Percentiles rank a stretch among this genome's conserved stretches.
Evolutionary conservation across 2,888 invertebrate genomes (phyloP).

Genomic region (Auanema sp.): DNA sequence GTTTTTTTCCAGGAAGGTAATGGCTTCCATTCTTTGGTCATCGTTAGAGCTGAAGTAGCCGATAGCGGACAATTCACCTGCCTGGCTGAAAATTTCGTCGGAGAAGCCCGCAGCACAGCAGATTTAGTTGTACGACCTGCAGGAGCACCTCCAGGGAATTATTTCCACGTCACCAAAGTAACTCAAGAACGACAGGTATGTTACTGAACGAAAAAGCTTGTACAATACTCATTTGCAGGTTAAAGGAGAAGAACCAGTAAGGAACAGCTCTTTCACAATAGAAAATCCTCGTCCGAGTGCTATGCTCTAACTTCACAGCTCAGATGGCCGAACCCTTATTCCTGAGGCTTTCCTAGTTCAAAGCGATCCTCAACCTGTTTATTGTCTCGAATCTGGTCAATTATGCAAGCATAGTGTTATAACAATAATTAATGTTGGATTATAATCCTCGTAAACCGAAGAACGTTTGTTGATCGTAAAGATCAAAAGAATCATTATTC

Average conservation of each 20-base stretch:
- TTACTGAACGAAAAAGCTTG: not conserved
- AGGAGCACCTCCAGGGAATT: slow-evolving; percentile 57
- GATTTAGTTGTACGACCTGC: slow-evolving; percentile 77
- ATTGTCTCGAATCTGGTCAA: slow-evolving; percentile 4
- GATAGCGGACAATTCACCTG: slow-evolving; percentile 94
- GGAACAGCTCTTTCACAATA: slow-evolving; percentile 41
- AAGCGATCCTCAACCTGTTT: not conserved
- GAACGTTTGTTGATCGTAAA: too few relatives aligned
- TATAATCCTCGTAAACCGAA: too few relatives aligned
- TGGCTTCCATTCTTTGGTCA: slow-evolving; percentile 74
- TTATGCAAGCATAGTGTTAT: too few relatives aligned
- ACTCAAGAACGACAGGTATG: slow-evolving; percentile 59
- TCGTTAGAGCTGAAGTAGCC: slow-evolving; percentile 87
- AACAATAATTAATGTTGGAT: too few relatives aligned
- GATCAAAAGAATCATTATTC: too few relatives aligned
- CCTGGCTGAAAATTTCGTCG: slow-evolving; percentile 91
- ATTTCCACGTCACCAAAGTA: slow-evolving; percentile 63
- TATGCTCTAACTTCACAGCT: slow-evolving; percentile 29
- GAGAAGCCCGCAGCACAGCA: slow-evolving; percentile 70
- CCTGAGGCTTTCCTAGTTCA: too few relatives aligned
- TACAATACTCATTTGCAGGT: slow-evolving; percentile 20
- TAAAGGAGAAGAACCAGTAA: slow-evolving; percentile 36
- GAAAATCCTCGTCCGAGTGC: slow-evolving; percentile 45
- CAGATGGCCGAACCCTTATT: too few relatives aligned
- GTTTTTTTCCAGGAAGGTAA: slow-evolving; percentile 46